Evolutionary conservation across 2,113 vertebrate species (phyloP).

Genomic region (Callipepla squamata): DNA sequence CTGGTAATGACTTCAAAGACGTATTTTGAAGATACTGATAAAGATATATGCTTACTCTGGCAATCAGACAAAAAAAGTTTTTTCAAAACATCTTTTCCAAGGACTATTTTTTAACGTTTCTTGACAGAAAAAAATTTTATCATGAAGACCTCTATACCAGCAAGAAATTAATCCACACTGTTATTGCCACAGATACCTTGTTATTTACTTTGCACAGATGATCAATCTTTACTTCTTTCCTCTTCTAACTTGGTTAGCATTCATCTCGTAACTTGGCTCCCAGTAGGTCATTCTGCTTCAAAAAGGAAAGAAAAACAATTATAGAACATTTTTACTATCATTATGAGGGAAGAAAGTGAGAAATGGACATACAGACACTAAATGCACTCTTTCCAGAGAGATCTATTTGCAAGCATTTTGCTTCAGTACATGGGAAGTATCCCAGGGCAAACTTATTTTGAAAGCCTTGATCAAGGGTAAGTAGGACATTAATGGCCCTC

Average conservation of each 20-base stretch:
- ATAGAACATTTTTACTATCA: background rate
- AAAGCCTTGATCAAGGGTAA: background rate
- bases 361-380: background rate
- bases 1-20: background rate
- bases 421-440: background rate
- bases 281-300: background rate
- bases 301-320: background rate
- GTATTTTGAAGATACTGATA: background rate
- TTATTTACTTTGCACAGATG: background rate
- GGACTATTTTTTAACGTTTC: constrained; percentile 37
- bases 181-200: constrained; percentile 24
- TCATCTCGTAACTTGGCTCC: background rate
- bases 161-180: constrained; percentile 6
- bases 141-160: constrained; percentile 8
- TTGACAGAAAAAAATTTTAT: constrained; percentile 24
- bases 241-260: background rate
- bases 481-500: background rate
- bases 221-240: background rate
- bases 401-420: background rate
- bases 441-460: background rate
- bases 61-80: background rate
- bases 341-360: background rate
- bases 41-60: background rate
- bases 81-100: constrained; percentile 5
- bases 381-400: background rate